These are phyloP conservation scores for Heterotilapia buettikoferi DNA, from an alignment of 2,113 vertebrate genomes.

Conservation along the genomic window DNA sequence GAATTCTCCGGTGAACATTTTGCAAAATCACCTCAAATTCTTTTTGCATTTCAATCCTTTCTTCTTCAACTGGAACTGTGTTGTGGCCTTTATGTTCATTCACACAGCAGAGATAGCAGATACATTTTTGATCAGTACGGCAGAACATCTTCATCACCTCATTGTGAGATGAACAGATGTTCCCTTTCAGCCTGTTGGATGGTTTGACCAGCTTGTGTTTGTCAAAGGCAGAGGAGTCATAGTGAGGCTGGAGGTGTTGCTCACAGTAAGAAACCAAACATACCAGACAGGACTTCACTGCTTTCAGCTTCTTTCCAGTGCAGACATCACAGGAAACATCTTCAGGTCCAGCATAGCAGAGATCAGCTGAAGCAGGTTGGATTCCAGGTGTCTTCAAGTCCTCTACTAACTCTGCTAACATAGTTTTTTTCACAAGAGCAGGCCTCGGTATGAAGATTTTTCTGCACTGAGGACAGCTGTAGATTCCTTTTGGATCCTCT, in stretches of 20 bases:
- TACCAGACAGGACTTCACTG: neutral
- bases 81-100: neutral
- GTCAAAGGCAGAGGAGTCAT: neutral
- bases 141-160: neutral
- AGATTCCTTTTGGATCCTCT: neutral
- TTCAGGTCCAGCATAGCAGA: neutral
- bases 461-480: neutral
- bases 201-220: neutral
- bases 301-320: neutral
- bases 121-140: neutral
- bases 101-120: neutral
- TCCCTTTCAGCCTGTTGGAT: rapidly evolving
- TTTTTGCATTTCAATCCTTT: neutral
- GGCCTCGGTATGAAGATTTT: neutral
- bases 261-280: neutral
- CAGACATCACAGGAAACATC: neutral
- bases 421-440: neutral
- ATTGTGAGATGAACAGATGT: neutral
- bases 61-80: too few relatives aligned
- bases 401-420: neutral
- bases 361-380: rapidly evolving
- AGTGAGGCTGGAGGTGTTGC: neutral
- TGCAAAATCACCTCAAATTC: neutral
- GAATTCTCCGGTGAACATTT: neutral
- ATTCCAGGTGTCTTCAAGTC: rapidly evolving